phyloP scores from a whole-genome alignment of 2,113 vertebrate genomes.

The Burhinus bistriatus region DNA sequence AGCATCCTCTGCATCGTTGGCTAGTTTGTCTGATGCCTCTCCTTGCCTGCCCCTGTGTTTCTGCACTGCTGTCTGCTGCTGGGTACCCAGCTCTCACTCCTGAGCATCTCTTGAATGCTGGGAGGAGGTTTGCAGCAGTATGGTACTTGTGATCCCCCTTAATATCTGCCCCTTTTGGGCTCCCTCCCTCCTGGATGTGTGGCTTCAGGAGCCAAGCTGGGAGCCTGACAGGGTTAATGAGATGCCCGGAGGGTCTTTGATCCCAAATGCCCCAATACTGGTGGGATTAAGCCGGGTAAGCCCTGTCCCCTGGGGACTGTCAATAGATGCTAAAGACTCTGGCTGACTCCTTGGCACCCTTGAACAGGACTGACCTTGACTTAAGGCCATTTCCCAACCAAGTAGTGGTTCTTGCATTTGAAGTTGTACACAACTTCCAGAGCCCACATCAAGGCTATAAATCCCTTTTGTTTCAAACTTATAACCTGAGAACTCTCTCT shows the following conservation, averaged over 20 bases:
- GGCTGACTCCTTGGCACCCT: not conserved
- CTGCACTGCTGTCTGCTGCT: not conserved
- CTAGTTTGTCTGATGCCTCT: not conserved
- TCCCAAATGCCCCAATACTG: not conserved
- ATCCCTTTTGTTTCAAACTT: not conserved
- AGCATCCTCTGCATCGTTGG: not conserved
- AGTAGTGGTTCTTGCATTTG: not conserved
- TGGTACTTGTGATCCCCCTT: rapidly evolving
- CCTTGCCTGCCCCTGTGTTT: not conserved
- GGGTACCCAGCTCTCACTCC: not conserved
- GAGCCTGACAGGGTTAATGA: not conserved
- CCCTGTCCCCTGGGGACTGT: not conserved
- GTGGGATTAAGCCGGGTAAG: not conserved
- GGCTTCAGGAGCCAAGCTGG: not conserved
- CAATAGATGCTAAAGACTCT: not conserved
- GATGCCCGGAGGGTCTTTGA: not conserved
- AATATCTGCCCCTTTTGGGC: not conserved
- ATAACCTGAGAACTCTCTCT: not conserved
- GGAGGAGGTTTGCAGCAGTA: not conserved
- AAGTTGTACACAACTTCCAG: not conserved
- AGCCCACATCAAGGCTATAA: not conserved
- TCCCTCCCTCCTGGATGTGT: not conserved
- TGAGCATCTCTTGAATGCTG: not conserved
- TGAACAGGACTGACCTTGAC: not conserved
- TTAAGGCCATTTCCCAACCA: not conserved